Percentiles rank a stretch among this genome's conserved stretches.
These are phyloP conservation scores for Uloborus diversus DNA, from an alignment of 1,140 invertebrate genomes.

Conservation along the genomic window DNA sequence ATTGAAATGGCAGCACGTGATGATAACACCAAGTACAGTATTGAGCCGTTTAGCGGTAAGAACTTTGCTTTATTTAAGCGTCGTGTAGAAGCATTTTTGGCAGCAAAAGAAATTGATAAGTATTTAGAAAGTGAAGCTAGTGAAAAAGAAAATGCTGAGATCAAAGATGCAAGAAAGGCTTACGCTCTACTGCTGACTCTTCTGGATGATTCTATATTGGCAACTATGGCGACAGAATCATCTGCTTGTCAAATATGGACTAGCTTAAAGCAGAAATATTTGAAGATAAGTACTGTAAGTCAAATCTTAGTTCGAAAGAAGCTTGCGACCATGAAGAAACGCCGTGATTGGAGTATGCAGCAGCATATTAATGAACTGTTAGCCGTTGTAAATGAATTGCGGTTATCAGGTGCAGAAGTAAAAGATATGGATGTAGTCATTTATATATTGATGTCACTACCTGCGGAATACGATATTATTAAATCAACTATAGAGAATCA, in stretches of 20 bases:
- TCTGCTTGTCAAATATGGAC: neutral
- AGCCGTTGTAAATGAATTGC: conserved; percentile 1
- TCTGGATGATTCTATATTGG: neutral
- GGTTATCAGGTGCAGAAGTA: conserved; percentile 1
- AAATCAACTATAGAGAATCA: conserved; percentile 5
- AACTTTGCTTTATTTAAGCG: conserved; percentile 9
- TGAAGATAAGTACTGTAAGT: neutral
- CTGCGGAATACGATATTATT: neutral
- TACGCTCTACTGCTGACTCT: conserved; percentile 3
- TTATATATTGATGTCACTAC: conserved; percentile 5
- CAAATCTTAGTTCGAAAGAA: conserved; percentile 19
- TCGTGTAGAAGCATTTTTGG: conserved; percentile 11
- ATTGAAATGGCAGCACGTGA: neutral
- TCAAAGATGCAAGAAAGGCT: conserved; percentile 9
- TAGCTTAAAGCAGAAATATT: neutral
- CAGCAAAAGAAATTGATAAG: neutral
- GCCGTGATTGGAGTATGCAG: conserved; percentile 13
- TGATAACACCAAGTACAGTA: conserved; percentile 3
- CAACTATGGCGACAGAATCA: neutral
- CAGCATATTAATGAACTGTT: conserved; percentile 20
- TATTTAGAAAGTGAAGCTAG: neutral
- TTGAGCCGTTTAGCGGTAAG: conserved; percentile 1
- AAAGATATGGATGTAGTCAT: conserved; percentile 14
- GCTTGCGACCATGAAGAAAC: conserved; percentile 18
- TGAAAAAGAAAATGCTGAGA: neutral